Conservation (phyloP, 2,797 vertebrate species). For the Alexandromys oeconomus region DNA sequence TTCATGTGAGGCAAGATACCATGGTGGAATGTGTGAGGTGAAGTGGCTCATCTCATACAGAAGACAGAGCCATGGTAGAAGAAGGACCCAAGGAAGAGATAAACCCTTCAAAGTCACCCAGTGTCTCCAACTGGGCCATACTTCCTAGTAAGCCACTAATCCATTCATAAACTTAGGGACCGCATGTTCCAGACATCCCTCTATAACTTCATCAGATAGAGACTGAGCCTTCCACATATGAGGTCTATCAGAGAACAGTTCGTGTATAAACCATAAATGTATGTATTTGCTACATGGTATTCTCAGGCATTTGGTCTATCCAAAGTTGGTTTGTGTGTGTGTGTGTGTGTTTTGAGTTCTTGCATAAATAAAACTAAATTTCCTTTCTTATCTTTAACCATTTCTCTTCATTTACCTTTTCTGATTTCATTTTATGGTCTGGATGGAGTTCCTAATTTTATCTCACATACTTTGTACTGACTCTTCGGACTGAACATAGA, state of each 20-base stretch:
- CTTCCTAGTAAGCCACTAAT: not conserved
- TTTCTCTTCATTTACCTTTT: constrained; percentile 1
- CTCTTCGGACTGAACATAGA: not conserved
- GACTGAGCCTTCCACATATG: not conserved
- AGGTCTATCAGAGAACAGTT: not conserved
- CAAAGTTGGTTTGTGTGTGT: not conserved
- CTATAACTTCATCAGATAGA: not conserved
- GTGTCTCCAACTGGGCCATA: not conserved
- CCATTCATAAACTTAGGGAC: not conserved
- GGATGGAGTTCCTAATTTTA: not conserved
- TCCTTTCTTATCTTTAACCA: not conserved
- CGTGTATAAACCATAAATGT: not conserved
- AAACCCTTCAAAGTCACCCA: not conserved
- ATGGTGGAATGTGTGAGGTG: no score
- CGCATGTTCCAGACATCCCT: not conserved
- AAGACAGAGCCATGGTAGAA: not conserved
- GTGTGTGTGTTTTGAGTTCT: not conserved
- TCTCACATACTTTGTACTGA: not conserved
- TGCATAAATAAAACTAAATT: not conserved
- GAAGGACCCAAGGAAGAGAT: not conserved
- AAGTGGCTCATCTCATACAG: not conserved
- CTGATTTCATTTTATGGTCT: not conserved
- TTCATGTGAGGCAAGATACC: not conserved
- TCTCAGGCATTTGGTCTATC: constrained; percentile 13
- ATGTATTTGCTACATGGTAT: not conserved